Percentiles rank a stretch among this genome's conserved stretches.
phyloP scores from a whole-genome alignment of 1,140 invertebrate genomes.

The Nephila pilipes region DNA sequence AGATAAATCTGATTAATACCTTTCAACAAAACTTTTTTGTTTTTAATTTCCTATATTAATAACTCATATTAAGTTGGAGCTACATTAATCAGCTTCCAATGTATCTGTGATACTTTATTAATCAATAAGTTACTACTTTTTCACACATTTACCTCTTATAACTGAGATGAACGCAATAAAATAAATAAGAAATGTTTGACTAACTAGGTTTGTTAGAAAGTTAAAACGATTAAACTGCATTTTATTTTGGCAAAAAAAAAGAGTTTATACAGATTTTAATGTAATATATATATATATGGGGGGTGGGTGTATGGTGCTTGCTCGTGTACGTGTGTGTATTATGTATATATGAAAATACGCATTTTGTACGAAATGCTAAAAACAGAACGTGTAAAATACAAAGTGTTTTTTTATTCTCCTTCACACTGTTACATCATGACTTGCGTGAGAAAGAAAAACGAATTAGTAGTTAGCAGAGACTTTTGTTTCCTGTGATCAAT shows the following conservation, averaged over 20 bases:
- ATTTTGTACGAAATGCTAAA: no score
- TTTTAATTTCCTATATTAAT: not conserved
- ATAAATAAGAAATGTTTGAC: not conserved
- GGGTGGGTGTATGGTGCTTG: no score
- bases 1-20: not conserved
- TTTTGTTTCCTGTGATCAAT: no score
- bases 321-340: no score
- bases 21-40: not conserved
- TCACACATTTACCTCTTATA: not conserved
- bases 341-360: no score
- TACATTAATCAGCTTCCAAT: not conserved
- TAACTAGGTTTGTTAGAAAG: not conserved
- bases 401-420: no score
- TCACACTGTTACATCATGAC: no score
- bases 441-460: no score
- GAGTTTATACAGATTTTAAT: not conserved
- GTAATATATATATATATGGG: no score
- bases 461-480: no score
- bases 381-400: no score
- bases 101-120: not conserved
- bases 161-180: not conserved
- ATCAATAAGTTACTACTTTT: not conserved
- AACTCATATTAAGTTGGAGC: not conserved
- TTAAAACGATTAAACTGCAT: not conserved
- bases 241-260: not conserved